These are phyloP conservation scores for Dolichopus griseipennis DNA, from an alignment of 2,888 invertebrate species.

Conservation along the genomic window DNA sequence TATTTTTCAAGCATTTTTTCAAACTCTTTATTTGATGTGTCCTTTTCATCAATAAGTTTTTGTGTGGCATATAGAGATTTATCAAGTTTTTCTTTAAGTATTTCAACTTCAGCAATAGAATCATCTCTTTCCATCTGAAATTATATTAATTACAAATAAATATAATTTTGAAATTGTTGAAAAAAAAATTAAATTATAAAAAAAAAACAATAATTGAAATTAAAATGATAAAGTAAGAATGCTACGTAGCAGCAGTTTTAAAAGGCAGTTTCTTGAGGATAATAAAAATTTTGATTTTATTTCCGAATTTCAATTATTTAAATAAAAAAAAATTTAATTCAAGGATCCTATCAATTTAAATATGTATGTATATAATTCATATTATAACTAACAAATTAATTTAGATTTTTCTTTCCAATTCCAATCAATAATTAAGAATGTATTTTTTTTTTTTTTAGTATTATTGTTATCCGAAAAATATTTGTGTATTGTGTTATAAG, in stretches of 20 bases:
- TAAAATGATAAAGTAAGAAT: not conserved
- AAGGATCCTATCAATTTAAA: no score
- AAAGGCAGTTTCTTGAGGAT: no score
- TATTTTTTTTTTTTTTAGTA: no score
- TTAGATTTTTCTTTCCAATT: no score
- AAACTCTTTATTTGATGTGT: conserved; percentile 80
- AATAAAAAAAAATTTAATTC: no score
- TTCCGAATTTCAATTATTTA: no score
- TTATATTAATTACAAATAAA: not conserved
- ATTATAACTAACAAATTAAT: no score
- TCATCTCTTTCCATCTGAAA: conserved; percentile 76
- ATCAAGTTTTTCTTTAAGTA: conserved; percentile 82
- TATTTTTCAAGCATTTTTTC: conserved; percentile 89
- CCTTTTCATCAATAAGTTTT: conserved; percentile 80
- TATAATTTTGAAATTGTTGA: not conserved
- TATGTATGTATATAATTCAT: no score
- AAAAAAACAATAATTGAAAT: not conserved
- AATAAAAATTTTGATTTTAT: no score
- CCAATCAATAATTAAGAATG: no score
- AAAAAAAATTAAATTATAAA: not conserved
- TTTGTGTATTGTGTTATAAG: no score
- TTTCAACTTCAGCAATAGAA: conserved; percentile 72
- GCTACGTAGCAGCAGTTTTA: not conserved
- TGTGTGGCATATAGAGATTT: conserved; percentile 74
- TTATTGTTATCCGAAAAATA: no score